A percentile compares a stretch with the other conserved stretches of the same genome.
Conservation (phyloP, 2,888 invertebrate species). For the Leptogaster cylindrica region DNA sequence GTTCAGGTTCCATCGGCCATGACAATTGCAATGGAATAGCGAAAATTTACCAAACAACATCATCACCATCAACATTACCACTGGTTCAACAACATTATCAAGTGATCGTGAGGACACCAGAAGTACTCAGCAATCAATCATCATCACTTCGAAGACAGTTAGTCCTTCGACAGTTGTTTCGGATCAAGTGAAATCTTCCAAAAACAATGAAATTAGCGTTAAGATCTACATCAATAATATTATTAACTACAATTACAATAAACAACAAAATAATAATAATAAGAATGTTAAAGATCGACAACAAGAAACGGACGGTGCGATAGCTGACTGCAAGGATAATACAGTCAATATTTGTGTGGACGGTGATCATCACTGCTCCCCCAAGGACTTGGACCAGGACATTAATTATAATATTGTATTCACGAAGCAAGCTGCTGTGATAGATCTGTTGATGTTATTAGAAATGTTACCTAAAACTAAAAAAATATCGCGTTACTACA, state of each 20-base stretch:
- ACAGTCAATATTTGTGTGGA: too few relatives aligned
- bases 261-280: slow-evolving; percentile 37
- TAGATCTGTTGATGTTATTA: slow-evolving; percentile 46
- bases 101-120: neutral
- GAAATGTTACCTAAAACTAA: slow-evolving; percentile 39
- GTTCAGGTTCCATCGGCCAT: slow-evolving; percentile 78
- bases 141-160: slow-evolving; percentile 27
- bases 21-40: slow-evolving; percentile 68
- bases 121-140: slow-evolving; percentile 27
- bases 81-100: slow-evolving; percentile 1
- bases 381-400: slow-evolving; percentile 17
- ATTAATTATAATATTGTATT: slow-evolving; percentile 43
- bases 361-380: neutral
- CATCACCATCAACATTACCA: slow-evolving; percentile 41
- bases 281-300: slow-evolving; percentile 18
- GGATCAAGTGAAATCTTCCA: slow-evolving; percentile 44
- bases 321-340: neutral
- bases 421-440: slow-evolving; percentile 51
- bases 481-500: slow-evolving; percentile 34
- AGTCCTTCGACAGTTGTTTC: slow-evolving; percentile 22
- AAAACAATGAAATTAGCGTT: slow-evolving; percentile 46
- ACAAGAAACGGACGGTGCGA: slow-evolving; percentile 3
- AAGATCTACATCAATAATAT: slow-evolving; percentile 41
- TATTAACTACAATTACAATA: slow-evolving; percentile 41
- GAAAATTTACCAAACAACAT: slow-evolving; percentile 28